phyloP scores from a whole-genome alignment of 2,888 invertebrate genomes.

The Melieria omissa region DNA sequence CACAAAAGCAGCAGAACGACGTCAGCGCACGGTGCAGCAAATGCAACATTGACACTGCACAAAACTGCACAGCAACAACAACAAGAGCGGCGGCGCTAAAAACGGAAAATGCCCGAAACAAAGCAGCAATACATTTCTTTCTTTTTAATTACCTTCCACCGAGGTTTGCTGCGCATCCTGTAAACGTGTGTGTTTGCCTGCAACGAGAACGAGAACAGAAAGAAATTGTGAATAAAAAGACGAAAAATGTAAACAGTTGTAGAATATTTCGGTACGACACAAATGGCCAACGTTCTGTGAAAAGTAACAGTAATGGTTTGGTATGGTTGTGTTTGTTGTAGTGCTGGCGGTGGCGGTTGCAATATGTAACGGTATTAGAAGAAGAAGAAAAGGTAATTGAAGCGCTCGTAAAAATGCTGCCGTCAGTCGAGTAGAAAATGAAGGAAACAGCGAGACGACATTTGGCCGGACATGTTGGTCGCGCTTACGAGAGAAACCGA shows the following conservation, averaged over 20 bases:
- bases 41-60: slow-evolving; percentile 13
- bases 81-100: slow-evolving; percentile 21
- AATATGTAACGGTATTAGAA: neutral
- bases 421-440: neutral
- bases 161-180: slow-evolving; percentile 61
- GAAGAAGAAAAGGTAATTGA: slow-evolving; percentile 18
- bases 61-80: slow-evolving; percentile 7
- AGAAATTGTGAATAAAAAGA: slow-evolving; percentile 13
- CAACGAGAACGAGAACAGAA: slow-evolving; percentile 46
- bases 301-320: slow-evolving; percentile 6
- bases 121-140: neutral
- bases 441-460: too few species aligned
- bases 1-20: neutral
- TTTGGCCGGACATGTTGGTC: too few species aligned
- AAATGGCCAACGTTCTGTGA: neutral
- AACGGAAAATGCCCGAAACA: too few species aligned
- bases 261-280: slow-evolving; percentile 7
- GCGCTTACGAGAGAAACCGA: too few species aligned
- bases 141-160: slow-evolving; percentile 62
- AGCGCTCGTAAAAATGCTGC: slow-evolving; percentile 19
- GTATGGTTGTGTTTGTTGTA: neutral
- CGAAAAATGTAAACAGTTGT: neutral
- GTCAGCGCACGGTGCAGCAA: neutral
- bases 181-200: slow-evolving; percentile 64
- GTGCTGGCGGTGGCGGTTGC: neutral